phyloP scores from a whole-genome alignment of 2,113 vertebrate species.

The Neodontobutis hainanensis region DNA sequence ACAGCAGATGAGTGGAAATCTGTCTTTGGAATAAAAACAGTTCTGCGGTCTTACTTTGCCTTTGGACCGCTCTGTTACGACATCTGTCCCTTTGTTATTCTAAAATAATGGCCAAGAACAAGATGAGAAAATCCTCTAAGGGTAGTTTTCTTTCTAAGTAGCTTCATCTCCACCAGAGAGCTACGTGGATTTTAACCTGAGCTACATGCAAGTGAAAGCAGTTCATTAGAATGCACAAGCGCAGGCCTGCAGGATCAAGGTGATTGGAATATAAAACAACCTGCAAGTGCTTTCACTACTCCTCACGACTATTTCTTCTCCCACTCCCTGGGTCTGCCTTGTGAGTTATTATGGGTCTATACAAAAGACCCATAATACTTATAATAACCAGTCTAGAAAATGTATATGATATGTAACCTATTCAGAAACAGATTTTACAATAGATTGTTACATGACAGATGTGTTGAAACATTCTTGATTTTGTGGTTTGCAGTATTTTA shows the following conservation, averaged over 20 bases:
- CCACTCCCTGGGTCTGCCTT: constrained; percentile 20
- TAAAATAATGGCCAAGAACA: constrained; percentile 23
- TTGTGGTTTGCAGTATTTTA: no score
- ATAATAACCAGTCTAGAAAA: no score
- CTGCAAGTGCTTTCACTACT: constrained; percentile 29
- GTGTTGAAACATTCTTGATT: no score
- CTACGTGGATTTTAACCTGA: constrained; percentile 39
- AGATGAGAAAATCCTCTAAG: constrained; percentile 27
- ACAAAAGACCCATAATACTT: no score
- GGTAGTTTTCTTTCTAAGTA: constrained; percentile 11
- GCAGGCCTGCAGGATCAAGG: constrained; percentile 42
- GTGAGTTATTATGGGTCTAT: background rate
- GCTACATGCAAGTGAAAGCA: constrained; percentile 30
- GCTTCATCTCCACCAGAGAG: constrained; percentile 41
- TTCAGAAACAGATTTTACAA: no score
- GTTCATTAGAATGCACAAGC: constrained; percentile 59
- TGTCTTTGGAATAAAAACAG: constrained; percentile 60
- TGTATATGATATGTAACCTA: no score
- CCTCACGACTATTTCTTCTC: constrained; percentile 24
- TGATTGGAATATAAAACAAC: constrained; percentile 60
- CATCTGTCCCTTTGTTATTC: constrained; percentile 38
- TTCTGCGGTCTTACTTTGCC: constrained; percentile 8
- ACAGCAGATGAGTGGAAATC: constrained; percentile 62
- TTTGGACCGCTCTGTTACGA: constrained; percentile 17
- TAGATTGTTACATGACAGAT: no score